Evolutionary conservation across 2,888 invertebrate genomes (phyloP).

Genomic region (Willowsia nigromaculata): DNA sequence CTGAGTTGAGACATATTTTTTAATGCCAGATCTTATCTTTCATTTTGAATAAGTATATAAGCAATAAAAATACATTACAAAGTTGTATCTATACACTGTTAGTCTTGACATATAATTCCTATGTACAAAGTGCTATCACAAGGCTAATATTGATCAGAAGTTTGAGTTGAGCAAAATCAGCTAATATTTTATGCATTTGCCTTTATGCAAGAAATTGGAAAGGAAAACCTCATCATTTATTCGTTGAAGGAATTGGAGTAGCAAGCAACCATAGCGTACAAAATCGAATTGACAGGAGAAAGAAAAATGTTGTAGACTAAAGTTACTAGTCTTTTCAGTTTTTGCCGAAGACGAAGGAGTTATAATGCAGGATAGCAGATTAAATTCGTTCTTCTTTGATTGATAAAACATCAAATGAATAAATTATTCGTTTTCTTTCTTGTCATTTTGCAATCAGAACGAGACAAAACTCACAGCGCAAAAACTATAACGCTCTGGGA

Average conservation of each 20-base stretch:
- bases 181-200: not conserved
- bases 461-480: not conserved
- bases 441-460: not conserved
- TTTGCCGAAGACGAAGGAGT: not conserved
- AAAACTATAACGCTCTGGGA: not conserved
- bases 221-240: not conserved
- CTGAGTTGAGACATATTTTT: conserved; percentile 54
- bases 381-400: not conserved
- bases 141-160: not conserved
- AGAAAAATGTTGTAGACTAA: not conserved
- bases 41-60: not conserved
- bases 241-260: not conserved
- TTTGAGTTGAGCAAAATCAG: not conserved
- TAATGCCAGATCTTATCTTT: not conserved
- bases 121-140: not conserved
- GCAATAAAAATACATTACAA: not conserved
- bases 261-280: not conserved
- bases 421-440: not conserved
- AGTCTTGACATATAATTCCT: too few relatives aligned
- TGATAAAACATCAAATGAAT: conserved; percentile 3
- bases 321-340: not conserved
- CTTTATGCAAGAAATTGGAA: not conserved
- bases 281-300: not conserved
- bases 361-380: not conserved
- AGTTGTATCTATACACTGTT: too few relatives aligned